Conservation (phyloP, 2,113 vertebrate genomes). For the Lepus europaeus region DNA sequence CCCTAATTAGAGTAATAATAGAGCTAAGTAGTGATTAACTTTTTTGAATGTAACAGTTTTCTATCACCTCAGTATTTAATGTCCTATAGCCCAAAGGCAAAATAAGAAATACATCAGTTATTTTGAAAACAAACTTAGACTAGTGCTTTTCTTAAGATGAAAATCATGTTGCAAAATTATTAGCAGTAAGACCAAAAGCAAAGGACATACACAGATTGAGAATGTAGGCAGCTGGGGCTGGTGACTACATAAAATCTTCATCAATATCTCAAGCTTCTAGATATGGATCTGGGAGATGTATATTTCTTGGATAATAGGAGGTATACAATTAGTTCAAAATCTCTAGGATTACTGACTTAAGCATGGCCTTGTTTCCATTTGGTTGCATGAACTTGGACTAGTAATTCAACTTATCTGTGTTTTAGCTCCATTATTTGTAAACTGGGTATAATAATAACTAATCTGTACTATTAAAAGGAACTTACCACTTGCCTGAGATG, state of each 20-base stretch:
- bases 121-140: neutral
- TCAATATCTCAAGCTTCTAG: neutral
- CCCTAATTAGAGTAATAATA: neutral
- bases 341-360: conserved; percentile 48
- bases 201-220: neutral
- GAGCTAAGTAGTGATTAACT: neutral
- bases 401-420: neutral
- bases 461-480: neutral
- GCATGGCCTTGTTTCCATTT: conserved; percentile 1
- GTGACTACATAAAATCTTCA: neutral
- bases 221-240: neutral
- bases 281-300: neutral
- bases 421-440: conserved; percentile 40
- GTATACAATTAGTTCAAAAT: conserved; percentile 32
- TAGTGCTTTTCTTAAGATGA: neutral
- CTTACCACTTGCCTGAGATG: neutral
- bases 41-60: neutral
- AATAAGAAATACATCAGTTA: neutral
- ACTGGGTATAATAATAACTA: neutral
- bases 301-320: neutral
- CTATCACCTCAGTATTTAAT: neutral
- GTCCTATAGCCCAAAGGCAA: neutral
- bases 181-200: neutral
- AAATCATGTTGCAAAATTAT: neutral
- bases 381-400: conserved; percentile 8